Conservation (phyloP, 2,888 invertebrate species). For the Alsophila aescularia region DNA sequence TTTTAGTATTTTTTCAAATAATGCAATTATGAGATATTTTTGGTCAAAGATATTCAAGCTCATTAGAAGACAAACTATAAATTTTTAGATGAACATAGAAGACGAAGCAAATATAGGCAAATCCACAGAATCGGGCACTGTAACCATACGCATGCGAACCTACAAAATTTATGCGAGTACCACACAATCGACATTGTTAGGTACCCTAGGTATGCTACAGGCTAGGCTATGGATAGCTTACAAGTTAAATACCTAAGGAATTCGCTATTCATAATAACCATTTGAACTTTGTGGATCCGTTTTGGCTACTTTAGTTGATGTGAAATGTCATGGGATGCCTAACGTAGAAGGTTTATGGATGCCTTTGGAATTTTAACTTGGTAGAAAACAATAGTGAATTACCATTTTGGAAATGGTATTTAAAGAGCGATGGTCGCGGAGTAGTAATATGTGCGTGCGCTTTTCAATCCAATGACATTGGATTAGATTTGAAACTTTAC, state of each 20-base stretch:
- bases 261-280: constrained; percentile 46
- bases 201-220: constrained; percentile 20
- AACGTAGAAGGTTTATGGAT: constrained; percentile 27
- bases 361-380: constrained; percentile 13
- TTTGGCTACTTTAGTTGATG: constrained; percentile 29
- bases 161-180: constrained; percentile 47
- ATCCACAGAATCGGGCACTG: not conserved
- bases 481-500: too few relatives aligned
- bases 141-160: not conserved
- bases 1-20: too few relatives aligned
- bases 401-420: too few relatives aligned
- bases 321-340: constrained; percentile 27
- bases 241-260: constrained; percentile 35
- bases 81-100: too few relatives aligned
- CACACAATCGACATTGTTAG: constrained; percentile 54
- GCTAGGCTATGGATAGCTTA: constrained; percentile 36
- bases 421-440: too few relatives aligned
- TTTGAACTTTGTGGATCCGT: constrained; percentile 44
- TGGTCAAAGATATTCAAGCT: too few relatives aligned
- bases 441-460: too few relatives aligned
- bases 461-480: too few relatives aligned
- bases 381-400: not conserved
- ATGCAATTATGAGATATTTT: too few relatives aligned
- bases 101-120: not conserved
- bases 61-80: too few relatives aligned